Percentiles rank a stretch among this genome's conserved stretches.
These are phyloP conservation scores for Anser cygnoides DNA, from an alignment of 2,113 vertebrate genomes.

Conservation along the genomic window DNA sequence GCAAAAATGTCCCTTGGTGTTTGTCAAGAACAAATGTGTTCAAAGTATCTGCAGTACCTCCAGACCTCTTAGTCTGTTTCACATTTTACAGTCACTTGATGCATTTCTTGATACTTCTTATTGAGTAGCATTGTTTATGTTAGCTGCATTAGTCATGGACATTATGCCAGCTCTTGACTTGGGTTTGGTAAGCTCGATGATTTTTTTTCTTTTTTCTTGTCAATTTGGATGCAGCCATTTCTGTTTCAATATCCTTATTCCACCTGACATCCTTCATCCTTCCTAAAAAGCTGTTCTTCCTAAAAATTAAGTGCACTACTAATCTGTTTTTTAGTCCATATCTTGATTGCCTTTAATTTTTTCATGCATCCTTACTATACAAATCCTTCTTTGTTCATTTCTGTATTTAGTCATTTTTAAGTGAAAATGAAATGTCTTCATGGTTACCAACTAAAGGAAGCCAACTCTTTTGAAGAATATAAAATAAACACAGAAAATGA, in stretches of 20 bases:
- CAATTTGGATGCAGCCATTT: background rate
- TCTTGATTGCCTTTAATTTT: background rate
- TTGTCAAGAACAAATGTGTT: background rate
- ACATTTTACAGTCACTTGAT: fast-evolving
- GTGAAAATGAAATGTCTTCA: background rate
- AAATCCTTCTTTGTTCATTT: background rate
- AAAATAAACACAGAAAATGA: background rate
- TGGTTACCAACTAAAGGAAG: background rate
- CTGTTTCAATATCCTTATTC: background rate
- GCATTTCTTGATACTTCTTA: background rate
- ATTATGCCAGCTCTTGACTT: background rate
- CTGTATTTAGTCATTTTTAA: background rate
- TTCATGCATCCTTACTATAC: background rate
- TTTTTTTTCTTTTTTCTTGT: background rate
- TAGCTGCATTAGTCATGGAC: background rate
- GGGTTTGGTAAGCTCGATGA: background rate
- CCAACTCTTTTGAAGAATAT: background rate
- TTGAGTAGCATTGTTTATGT: background rate
- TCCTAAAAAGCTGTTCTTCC: background rate
- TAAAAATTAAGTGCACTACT: background rate
- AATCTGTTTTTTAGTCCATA: background rate
- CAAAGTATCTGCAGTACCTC: background rate
- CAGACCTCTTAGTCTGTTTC: background rate
- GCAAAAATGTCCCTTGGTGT: background rate
- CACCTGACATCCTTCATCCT: background rate